Evolutionary conservation across 2,888 invertebrate genomes (phyloP).

Genomic region (Chaetoderma sp.): DNA sequence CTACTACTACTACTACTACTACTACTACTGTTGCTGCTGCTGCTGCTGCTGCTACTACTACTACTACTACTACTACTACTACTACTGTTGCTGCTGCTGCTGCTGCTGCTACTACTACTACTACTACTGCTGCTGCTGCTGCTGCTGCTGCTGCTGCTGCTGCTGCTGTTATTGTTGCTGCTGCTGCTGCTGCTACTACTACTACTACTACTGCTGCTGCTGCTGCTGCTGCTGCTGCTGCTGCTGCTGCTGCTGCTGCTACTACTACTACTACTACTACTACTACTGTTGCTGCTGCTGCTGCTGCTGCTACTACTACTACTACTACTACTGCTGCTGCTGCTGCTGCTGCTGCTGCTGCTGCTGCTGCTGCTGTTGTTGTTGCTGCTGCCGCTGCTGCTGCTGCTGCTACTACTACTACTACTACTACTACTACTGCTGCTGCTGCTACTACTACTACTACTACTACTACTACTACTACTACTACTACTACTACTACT

Average conservation of each 20-base stretch:
- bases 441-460: background rate
- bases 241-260: too few species aligned
- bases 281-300: too few species aligned
- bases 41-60: too few species aligned
- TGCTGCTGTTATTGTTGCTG: background rate
- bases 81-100: background rate
- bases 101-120: too few species aligned
- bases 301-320: too few species aligned
- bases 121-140: too few species aligned
- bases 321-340: background rate
- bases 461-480: background rate
- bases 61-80: background rate
- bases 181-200: background rate
- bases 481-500: slow-evolving; percentile 75
- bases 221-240: background rate
- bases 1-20: background rate
- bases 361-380: slow-evolving; percentile 76
- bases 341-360: slow-evolving; percentile 68
- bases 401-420: background rate
- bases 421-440: background rate
- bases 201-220: background rate
- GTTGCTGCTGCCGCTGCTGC: background rate
- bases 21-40: background rate
- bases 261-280: background rate
- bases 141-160: background rate